phyloP scores from a whole-genome alignment of 2,113 vertebrate genomes.

The Hemichromis elongatus region DNA sequence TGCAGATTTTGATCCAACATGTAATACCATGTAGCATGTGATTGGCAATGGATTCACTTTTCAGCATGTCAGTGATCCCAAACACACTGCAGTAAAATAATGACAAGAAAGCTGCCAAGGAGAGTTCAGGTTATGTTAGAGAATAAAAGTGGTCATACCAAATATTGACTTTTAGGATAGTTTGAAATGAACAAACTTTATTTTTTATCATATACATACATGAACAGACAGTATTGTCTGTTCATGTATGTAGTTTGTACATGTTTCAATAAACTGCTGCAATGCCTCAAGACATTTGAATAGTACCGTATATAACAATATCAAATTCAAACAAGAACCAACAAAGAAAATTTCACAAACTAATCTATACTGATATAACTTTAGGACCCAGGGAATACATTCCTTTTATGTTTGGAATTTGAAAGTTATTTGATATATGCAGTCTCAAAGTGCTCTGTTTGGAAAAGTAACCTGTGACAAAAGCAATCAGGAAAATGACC shows the following conservation, averaged over 20 bases:
- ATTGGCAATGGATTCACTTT: neutral
- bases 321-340: neutral
- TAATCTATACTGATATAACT: neutral
- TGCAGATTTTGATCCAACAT: neutral
- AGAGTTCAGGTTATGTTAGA: neutral
- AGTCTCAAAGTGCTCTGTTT: neutral
- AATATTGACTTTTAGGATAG: neutral
- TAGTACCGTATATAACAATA: neutral
- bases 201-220: neutral
- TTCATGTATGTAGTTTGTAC: neutral
- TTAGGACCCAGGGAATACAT: neutral
- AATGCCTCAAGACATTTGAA: neutral
- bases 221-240: too few relatives aligned
- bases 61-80: neutral
- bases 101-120: neutral
- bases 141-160: neutral
- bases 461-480: neutral
- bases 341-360: neutral
- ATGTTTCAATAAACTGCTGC: neutral
- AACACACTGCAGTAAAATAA: neutral
- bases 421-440: too few relatives aligned
- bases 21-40: neutral
- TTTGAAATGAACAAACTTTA: neutral
- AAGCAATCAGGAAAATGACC: neutral
- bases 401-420: neutral